These are phyloP conservation scores for Rallus crepitans DNA, from an alignment of 2,797 vertebrate genomes.

Conservation along the genomic window DNA sequence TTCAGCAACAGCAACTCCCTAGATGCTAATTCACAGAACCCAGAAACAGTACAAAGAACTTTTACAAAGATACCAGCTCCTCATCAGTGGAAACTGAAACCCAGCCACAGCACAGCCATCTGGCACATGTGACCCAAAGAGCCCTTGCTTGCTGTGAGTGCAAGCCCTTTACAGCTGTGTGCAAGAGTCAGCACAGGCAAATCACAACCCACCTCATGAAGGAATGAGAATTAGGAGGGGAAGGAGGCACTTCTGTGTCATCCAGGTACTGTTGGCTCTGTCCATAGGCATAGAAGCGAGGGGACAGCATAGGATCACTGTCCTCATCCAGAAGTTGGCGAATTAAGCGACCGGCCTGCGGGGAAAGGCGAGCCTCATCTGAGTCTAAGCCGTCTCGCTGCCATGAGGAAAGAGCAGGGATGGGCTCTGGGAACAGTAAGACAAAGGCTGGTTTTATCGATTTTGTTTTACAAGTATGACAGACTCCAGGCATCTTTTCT, in stretches of 20 bases:
- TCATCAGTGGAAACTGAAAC: neutral
- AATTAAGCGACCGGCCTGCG: conserved; percentile 89
- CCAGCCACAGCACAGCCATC: neutral
- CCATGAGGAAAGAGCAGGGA: conserved; percentile 87
- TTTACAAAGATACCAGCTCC: neutral
- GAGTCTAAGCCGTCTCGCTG: conserved; percentile 88
- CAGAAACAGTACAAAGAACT: neutral
- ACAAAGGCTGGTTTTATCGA: neutral
- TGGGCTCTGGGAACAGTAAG: conserved; percentile 84
- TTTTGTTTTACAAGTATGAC: neutral
- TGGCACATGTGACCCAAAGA: fast-evolving
- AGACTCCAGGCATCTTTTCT: neutral
- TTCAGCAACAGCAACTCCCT: neutral
- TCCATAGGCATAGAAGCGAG: conserved; percentile 93
- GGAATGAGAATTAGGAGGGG: conserved; percentile 94
- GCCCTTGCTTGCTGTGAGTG: neutral
- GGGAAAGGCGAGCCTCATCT: conserved; percentile 91
- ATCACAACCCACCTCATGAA: conserved; percentile 89
- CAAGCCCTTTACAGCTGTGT: neutral
- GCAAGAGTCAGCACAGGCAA: neutral
- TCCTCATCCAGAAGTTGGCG: conserved; percentile 93
- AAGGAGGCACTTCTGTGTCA: conserved; percentile 97
- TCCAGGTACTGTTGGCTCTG: conserved; percentile 94
- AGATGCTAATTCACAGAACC: neutral
- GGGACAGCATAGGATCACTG: conserved; percentile 94